These are phyloP conservation scores for Daubentonia madagascariensis DNA, from an alignment of 2,113 vertebrate species.

Conservation along the genomic window DNA sequence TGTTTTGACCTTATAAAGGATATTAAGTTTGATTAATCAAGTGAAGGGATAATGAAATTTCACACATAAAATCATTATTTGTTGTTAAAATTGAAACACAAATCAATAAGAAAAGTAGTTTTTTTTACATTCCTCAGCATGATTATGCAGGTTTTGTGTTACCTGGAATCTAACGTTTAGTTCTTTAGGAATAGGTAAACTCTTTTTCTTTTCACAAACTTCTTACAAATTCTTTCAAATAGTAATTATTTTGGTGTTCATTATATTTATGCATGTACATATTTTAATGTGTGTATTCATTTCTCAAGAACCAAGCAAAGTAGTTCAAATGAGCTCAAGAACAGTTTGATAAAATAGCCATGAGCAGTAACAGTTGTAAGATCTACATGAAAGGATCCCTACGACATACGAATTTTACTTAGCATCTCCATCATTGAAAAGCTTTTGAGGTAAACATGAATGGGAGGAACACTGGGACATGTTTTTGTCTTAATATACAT, in stretches of 20 bases:
- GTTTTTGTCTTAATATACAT: not conserved
- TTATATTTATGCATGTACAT: not conserved
- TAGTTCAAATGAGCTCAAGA: not conserved
- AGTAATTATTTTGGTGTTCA: not conserved
- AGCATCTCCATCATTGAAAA: not conserved
- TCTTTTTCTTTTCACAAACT: not conserved
- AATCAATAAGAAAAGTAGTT: not conserved
- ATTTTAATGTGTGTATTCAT: not conserved
- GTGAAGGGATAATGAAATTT: not conserved
- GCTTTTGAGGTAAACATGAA: not conserved
- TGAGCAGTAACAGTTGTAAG: not conserved
- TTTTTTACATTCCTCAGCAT: not conserved
- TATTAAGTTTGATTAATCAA: not conserved
- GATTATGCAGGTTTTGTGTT: not conserved
- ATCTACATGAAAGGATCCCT: not conserved
- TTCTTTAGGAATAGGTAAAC: not conserved
- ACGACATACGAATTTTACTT: not conserved
- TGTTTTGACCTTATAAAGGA: not conserved
- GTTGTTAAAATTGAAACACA: not conserved
- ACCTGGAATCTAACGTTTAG: not conserved
- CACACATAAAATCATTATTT: not conserved
- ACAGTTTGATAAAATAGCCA: not conserved
- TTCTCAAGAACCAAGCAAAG: not conserved
- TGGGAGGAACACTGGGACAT: not conserved
- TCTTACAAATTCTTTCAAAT: not conserved